Conservation (phyloP, 2,797 vertebrate species). For the Schizopygopsis malacanthus region DNA sequence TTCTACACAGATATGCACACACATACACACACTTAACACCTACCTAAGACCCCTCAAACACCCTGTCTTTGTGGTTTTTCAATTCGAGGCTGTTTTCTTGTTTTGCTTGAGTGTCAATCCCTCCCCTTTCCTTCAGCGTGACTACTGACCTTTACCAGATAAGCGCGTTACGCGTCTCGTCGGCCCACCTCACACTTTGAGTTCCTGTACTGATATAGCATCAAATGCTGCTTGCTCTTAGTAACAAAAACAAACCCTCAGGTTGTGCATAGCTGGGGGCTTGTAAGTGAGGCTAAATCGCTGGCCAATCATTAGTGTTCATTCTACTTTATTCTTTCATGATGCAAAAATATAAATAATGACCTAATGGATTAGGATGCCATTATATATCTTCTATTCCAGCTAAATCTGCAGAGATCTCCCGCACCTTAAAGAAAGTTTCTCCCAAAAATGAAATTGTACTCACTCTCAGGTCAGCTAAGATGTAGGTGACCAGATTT, state of each 20-base stretch:
- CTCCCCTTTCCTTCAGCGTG: constrained; percentile 46
- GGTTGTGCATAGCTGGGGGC: neutral
- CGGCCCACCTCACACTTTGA: constrained; percentile 9
- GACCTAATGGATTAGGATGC: neutral
- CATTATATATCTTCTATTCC: neutral
- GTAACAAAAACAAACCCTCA: neutral
- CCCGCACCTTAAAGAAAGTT: neutral
- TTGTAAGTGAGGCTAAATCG: neutral
- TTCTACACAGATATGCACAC: constrained; percentile 3
- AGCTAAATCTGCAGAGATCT: neutral
- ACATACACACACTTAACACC: constrained; percentile 2
- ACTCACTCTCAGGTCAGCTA: neutral
- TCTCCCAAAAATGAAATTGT: neutral
- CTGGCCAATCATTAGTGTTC: neutral
- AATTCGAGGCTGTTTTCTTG: constrained; percentile 47
- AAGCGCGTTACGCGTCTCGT: neutral
- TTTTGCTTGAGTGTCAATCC: constrained; percentile 53
- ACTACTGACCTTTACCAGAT: constrained; percentile 58
- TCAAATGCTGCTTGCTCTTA: neutral
- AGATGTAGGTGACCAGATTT: neutral
- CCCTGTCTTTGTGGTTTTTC: constrained; percentile 31
- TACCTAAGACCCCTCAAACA: constrained; percentile 44
- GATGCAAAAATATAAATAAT: neutral
- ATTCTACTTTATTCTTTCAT: neutral
- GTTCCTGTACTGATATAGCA: constrained; percentile 24